Evolutionary conservation across 2,888 invertebrate species (phyloP).

Genomic region (Zele albiditarsus): DNA sequence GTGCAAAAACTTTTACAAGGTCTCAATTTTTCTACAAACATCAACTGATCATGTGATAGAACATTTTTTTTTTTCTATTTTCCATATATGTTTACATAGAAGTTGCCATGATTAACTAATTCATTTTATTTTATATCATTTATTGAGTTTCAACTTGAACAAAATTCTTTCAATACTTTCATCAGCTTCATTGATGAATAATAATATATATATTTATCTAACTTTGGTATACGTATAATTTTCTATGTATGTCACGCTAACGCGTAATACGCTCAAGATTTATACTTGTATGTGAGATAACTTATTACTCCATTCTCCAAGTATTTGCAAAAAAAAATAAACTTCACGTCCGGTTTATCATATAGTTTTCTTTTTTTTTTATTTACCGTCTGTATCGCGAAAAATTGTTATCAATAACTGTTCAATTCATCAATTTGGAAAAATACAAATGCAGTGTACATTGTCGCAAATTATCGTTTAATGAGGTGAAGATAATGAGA

Average conservation of each 20-base stretch:
- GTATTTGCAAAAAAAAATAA: neutral
- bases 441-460: neutral
- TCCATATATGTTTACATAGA: neutral
- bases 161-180: neutral
- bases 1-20: constrained; percentile 39
- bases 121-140: neutral
- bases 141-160: neutral
- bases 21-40: constrained; percentile 33
- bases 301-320: neutral
- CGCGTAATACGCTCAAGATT: neutral
- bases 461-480: neutral
- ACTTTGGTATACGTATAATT: neutral
- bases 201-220: neutral
- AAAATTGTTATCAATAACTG: neutral
- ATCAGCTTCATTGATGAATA: neutral
- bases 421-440: neutral
- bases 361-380: neutral
- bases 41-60: constrained; percentile 32
- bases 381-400: neutral
- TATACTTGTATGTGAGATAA: constrained; percentile 2
- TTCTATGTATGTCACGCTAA: constrained; percentile 3
- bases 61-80: constrained; percentile 20
- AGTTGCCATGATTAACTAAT: neutral
- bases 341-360: neutral
- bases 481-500: neutral